phyloP scores from a whole-genome alignment of 35 echinoderm and acorn worm genomes.

The Ophioderma brevispina region DNA sequence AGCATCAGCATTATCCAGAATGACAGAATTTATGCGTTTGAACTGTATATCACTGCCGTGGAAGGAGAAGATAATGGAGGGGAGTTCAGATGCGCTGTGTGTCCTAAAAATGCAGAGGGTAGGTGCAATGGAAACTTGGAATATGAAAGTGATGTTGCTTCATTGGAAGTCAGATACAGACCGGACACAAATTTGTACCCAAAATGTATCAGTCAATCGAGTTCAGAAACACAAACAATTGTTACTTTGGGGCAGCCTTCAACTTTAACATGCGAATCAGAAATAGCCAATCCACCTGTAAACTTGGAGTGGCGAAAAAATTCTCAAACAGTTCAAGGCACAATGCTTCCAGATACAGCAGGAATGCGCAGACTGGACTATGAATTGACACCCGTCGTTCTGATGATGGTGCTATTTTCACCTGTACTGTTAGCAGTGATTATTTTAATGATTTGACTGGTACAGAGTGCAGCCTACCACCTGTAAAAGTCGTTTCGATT shows the following conservation, averaged over 20 bases:
- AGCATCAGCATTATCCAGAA: not conserved
- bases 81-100: not conserved
- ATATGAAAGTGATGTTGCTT: not conserved
- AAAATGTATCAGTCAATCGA: not conserved
- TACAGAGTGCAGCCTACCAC: not conserved
- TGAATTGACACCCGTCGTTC: not conserved
- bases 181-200: not conserved
- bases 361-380: not conserved
- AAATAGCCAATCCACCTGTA: not conserved
- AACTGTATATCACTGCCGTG: not conserved
- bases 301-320: not conserved
- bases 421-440: not conserved
- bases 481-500: not conserved
- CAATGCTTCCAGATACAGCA: not conserved
- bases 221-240: not conserved
- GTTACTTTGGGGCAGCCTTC: not conserved
- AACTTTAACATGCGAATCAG: not conserved
- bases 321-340: not conserved
- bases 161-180: slow-evolving; percentile 4
- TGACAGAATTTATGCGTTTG: not conserved
- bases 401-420: not conserved
- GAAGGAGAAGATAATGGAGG: not conserved
- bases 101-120: not conserved
- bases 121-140: not conserved
- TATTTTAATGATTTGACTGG: not conserved